Conservation (phyloP, 2,797 vertebrate species). For the Micropoecilia bifurca region DNA sequence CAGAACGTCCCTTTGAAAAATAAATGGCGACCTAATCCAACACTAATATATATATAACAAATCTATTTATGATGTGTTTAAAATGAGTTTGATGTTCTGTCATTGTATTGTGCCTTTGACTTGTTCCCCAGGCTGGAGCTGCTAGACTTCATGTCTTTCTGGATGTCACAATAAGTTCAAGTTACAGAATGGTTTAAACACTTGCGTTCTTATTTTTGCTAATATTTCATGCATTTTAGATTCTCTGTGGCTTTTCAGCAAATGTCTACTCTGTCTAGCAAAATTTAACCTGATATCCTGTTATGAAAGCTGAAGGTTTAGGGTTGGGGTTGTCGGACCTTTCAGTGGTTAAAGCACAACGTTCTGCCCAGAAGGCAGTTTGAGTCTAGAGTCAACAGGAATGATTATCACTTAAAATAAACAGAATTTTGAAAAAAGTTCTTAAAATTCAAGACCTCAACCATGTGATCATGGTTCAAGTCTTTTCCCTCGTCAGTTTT, state of each 20-base stretch:
- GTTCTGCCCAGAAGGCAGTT: background rate
- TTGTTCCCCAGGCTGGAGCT: slow-evolving; percentile 45
- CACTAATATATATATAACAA: slow-evolving; percentile 25
- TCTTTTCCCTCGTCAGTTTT: background rate
- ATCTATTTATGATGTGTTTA: slow-evolving; percentile 51
- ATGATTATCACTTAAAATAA: background rate
- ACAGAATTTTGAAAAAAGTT: background rate
- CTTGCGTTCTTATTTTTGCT: slow-evolving; percentile 19
- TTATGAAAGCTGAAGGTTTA: background rate
- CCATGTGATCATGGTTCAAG: background rate
- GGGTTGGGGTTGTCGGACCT: background rate
- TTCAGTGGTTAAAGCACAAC: slow-evolving; percentile 12
- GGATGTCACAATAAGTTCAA: slow-evolving; percentile 22
- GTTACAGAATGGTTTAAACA: slow-evolving; percentile 25
- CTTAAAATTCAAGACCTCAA: background rate
- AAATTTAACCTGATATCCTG: background rate
- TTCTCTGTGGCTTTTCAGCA: slow-evolving; percentile 54
- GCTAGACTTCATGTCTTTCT: slow-evolving; percentile 30
- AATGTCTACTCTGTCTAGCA: slow-evolving; percentile 29
- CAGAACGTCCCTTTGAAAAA: slow-evolving; percentile 28
- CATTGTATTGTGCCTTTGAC: slow-evolving; percentile 72
- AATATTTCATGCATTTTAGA: slow-evolving; percentile 13
- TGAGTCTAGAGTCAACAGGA: background rate
- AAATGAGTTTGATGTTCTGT: slow-evolving; percentile 47
- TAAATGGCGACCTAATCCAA: slow-evolving; percentile 46